Percentiles rank a stretch among this genome's conserved stretches.
phyloP scores from a whole-genome alignment of 2,888 invertebrate genomes.

The Hyalella azteca region DNA sequence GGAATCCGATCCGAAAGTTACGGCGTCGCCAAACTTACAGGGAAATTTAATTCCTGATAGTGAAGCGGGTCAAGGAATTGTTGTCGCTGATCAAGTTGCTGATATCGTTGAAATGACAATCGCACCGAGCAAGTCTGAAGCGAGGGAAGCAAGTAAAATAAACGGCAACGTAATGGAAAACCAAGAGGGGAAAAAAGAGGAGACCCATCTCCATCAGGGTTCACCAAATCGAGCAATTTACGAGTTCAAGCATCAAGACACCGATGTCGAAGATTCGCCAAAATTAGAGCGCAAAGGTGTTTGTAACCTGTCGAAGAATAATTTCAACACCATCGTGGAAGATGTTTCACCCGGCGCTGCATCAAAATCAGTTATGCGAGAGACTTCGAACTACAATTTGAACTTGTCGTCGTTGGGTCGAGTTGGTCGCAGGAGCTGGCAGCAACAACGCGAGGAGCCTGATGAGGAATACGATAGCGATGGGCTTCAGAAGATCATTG shows the following conservation, averaged over 20 bases:
- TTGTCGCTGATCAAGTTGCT: constrained; percentile 32
- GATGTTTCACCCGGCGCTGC: not conserved
- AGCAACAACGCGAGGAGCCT: not conserved
- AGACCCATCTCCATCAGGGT: constrained; percentile 63
- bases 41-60: not conserved
- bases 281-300: constrained; percentile 6
- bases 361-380: not conserved
- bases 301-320: not conserved
- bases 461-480: constrained; percentile 56
- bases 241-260: constrained; percentile 85
- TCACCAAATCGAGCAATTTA: constrained; percentile 77
- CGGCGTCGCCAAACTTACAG: not conserved
- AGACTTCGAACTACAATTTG: not conserved
- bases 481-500: constrained; percentile 55
- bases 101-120: constrained; percentile 5
- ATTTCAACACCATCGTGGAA: constrained; percentile 13
- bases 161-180: constrained; percentile 39
- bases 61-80: constrained; percentile 15
- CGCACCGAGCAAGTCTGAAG: constrained; percentile 6
- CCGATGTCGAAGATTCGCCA: constrained; percentile 72
- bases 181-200: not conserved
- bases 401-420: constrained; percentile 18
- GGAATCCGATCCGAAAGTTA: not conserved
- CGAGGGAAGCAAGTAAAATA: constrained; percentile 27
- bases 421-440: not conserved